Evolutionary conservation across 2,113 vertebrate genomes (phyloP), one percentile per base, ranked within the genome.

Genomic region (Piaya cayana): DNA sequence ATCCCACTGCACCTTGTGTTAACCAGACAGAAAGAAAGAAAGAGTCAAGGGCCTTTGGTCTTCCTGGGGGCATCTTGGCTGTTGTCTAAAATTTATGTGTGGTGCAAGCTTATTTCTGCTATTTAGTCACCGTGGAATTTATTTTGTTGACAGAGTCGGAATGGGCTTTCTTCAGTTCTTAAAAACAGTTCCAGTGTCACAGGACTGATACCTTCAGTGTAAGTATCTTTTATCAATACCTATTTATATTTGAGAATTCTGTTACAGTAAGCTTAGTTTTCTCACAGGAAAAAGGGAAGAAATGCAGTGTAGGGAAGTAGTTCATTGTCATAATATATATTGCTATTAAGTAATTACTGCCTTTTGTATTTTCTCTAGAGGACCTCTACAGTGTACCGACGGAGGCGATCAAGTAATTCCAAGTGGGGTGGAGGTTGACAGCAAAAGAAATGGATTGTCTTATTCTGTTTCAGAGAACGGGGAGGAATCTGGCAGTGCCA

Each of bases 91-190:
- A 78, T 6, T 29, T 71, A 16, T 22, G 39, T n/a, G 5, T n/a
- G 11, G 12, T 55, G 11, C 13, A 62, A 70, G 20, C 39, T 88
- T 86, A 17, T 80, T 79, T 71, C 25, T 32, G 36, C 12, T 45
- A 4, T 45, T 65, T 49, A 36, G 42, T 90, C 42, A 90, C 56
- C 36, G 11, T 42, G 65, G 65, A 15, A 43, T 90, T 88, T 93
- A 11, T 86, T 93, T 70, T 76, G 47, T 95, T 91, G 75, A 84
- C 96, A 98, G 98, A 97, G 95, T 69, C 75, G 37, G 70, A 74
- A 74, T 34, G 15, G 34, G 25, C 26, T 20, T 91, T 20, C 85
- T 69, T 92, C 95, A 53, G 49, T 65, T 89, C 70, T 52, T 90
- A 88, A 64, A 47, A 80, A 96, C 8, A 55, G 26, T 42, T 64